These are phyloP conservation scores for Dasyurus viverrinus DNA, from an alignment of 2,113 vertebrate genomes.

Conservation along the genomic window DNA sequence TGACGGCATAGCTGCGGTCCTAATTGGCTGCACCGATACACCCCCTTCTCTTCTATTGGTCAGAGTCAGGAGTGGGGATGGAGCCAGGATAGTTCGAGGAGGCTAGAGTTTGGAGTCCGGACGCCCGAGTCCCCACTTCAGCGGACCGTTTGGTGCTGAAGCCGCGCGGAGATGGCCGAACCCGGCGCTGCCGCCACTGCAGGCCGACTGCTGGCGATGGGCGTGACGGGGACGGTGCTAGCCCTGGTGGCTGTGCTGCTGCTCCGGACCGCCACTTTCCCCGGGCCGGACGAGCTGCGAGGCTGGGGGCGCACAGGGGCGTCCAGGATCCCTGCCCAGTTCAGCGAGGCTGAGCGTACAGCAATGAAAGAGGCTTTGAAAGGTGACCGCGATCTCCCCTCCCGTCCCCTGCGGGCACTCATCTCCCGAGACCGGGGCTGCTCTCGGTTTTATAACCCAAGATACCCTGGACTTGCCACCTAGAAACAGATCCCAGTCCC, in stretches of 20 bases:
- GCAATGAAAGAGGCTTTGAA: constrained; percentile 80
- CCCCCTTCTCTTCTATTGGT: constrained; percentile 28
- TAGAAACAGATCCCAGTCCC: not conserved
- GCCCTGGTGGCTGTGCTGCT: constrained; percentile 51
- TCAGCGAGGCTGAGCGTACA: constrained; percentile 70
- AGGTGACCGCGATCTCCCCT: constrained; percentile 75
- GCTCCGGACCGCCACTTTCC: constrained; percentile 48
- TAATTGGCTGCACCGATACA: not conserved
- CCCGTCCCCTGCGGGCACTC: not conserved
- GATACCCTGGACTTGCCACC: not conserved
- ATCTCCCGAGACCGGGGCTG: not conserved
- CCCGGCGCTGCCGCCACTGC: rapidly evolving
- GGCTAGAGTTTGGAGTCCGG: rapidly evolving
- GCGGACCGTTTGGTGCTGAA: rapidly evolving
- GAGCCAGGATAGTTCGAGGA: not conserved
- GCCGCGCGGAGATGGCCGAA: constrained; percentile 38
- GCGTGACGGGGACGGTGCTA: not conserved
- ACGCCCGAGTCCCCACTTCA: not conserved
- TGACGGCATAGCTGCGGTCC: rapidly evolving
- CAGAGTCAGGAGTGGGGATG: not conserved
- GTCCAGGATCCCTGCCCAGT: constrained; percentile 53
- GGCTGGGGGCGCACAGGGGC: not conserved
- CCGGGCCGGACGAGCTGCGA: constrained; percentile 6
- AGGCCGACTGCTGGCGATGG: not conserved
- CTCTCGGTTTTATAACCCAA: not conserved